A percentile compares a stretch with the other conserved stretches of the same genome.
Conservation (phyloP, 2,797 vertebrate species). For the Hydrophis major region DNA sequence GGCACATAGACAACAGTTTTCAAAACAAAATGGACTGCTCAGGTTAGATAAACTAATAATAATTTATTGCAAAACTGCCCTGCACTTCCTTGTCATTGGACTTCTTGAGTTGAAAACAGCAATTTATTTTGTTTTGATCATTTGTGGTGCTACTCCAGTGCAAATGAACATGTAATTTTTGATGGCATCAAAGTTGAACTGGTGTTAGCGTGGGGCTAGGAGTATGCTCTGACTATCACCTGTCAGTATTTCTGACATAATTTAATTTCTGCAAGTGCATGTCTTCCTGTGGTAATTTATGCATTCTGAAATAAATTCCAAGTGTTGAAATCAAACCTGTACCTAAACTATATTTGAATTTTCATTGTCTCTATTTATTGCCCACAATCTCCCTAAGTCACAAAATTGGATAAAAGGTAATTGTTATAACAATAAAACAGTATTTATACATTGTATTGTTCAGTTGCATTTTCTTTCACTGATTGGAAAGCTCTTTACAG, state of each 20-base stretch:
- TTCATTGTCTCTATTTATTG: constrained; percentile 41
- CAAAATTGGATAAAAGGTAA: constrained; percentile 41
- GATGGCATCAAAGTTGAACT: constrained; percentile 56
- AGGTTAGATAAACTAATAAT: constrained; percentile 18
- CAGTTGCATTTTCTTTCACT: constrained; percentile 33
- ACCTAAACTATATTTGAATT: constrained; percentile 45
- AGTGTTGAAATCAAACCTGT: constrained; percentile 39
- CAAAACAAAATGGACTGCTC: constrained; percentile 41
- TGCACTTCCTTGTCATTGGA: constrained; percentile 21
- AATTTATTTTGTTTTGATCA: constrained; percentile 49
- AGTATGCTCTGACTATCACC: constrained; percentile 60
- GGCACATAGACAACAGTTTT: constrained; percentile 30
- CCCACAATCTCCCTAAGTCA: constrained; percentile 24
- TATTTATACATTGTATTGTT: constrained; percentile 31
- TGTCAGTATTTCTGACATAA: constrained; percentile 67
- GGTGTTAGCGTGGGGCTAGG: constrained; percentile 47
- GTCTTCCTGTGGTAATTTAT: constrained; percentile 53
- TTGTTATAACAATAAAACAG: constrained; percentile 50
- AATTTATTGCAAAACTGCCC: constrained; percentile 1
- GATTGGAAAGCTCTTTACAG: constrained; percentile 36
- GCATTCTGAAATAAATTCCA: constrained; percentile 44
- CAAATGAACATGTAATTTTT: constrained; percentile 48
- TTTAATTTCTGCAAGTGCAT: constrained; percentile 59
- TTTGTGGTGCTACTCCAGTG: constrained; percentile 43
- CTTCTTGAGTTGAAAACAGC: constrained; percentile 32